Base-by-base conservation (phyloP, 2,113 vertebrate genomes). In the Forbesichthys agassizii region DNA sequence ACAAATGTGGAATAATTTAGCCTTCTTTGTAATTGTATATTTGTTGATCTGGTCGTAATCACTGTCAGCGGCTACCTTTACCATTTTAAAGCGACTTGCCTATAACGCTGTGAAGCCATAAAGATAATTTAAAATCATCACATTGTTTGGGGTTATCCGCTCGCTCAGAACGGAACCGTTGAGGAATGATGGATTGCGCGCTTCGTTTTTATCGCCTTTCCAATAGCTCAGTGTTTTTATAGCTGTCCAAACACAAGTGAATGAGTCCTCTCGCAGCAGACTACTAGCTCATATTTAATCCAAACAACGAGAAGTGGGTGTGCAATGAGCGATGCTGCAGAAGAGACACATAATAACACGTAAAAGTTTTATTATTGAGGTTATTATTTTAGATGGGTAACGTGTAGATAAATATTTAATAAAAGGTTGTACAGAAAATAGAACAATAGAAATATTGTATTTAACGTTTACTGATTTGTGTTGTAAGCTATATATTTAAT, bases 131-230 rank as follows among this genome's bases (percentile, higher is more conserved):
- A 86, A 93, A 93, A 92, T 93, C 92, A 92, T 87, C 87, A 89
- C 92, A 88, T 92, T 93, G 93, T 95, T 93, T 70, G 91, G 93
- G 93, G 92, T 93, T 91, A 90, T 90, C 93, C 93, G 90, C 91
- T 82, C 87, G 86, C 90, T 88, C 92, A 90, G 91, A 92, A 91
- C 90, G 90, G 91, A 89, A 88, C 87, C 88, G 88, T 85, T 87
- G 88, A 73, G 52, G 82, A 84, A 91, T 96, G 96, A 97, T 96
- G 95, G 95, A 96, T 95, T 88, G 94, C 79, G 89, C 91, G 92
- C 92, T 94, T 93, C 91, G 74, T 94, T 96, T 97, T 97, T 96
- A 96, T 93, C 27, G 94, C 94, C 95, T 96, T 95, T 94, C 94
- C 94, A 92, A 94, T 93, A 92, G 93, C 94, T 93, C 91, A 90